Base-by-base conservation (phyloP, 2,888 invertebrate genomes). In the Mystacides longicornis region DNA sequence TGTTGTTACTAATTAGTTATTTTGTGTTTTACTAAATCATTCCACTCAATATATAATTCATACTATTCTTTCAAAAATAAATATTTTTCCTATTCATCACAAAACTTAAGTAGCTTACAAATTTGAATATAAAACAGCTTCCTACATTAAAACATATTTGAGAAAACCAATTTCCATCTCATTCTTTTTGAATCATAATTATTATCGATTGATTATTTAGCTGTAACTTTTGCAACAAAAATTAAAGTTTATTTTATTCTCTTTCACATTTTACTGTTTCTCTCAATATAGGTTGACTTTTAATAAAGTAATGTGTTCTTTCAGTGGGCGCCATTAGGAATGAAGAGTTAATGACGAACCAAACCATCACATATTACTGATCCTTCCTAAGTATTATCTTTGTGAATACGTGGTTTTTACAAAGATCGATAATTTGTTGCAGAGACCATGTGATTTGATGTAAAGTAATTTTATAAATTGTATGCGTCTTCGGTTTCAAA, bases 401-500 rank as follows among this genome's bases (percentile, higher is more conserved):
- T 37, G 37, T 37, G 37, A 37, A n/a, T 37, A n/a, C n/a, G n/a
- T n/a, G n/a, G 14, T n/a, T 16, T 37, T 37, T 16, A 37, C 37
- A 37, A 16, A 37, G 37, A n/a, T 37, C n/a, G 14, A 37, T 37
- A n/a, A 37, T 37, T 27, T 37, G 37, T 37, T 37, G 37, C n/a
- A 37, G 37, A 37, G 37, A 37, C n/a, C 16, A n/a, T 4, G 16
- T 37, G 16, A 37, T 37, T 37, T n/a, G 16, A 14, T 7, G n/a
- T n/a, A n/a, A n/a, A 14, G 16, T 37, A 37, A 37, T 37, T 37
- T n/a, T n/a, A 14, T 7, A 37, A 37, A 37, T 37, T 37, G 16
- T n/a, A n/a, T n/a, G 42, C 57, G 59, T 46, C 54, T 55, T 59
- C 59, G 52, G 59, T 59, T 59, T 23, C 57, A 57, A 54, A 23